These are phyloP conservation scores for Ganaspis brasiliensis DNA, from an alignment of 2,888 invertebrate genomes.

Conservation along the genomic window DNA sequence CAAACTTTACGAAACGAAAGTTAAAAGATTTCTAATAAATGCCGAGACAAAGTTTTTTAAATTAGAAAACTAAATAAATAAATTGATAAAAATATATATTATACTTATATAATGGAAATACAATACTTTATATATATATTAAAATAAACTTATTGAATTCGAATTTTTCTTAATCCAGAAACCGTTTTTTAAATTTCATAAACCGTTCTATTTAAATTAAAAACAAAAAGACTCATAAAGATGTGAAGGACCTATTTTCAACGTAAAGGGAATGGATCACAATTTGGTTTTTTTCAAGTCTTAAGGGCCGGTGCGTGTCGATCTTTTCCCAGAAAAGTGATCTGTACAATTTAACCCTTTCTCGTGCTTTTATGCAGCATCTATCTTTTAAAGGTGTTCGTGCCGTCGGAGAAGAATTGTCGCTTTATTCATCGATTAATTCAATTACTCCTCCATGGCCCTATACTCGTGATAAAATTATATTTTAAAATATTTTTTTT, in stretches of 20 bases:
- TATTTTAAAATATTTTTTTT: constrained; percentile 27
- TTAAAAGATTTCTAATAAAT: no score
- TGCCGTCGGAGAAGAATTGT: constrained; percentile 26
- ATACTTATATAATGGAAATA: no score
- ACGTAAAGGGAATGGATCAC: not conserved
- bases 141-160: no score
- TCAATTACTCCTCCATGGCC: constrained; percentile 51
- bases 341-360: constrained; percentile 26
- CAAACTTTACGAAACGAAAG: no score
- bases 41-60: no score
- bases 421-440: constrained; percentile 55
- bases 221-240: not conserved
- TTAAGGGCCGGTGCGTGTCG: constrained; percentile 21
- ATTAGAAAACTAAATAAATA: no score
- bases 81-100: no score
- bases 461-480: no score
- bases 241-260: not conserved
- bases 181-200: no score
- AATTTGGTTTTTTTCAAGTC: not conserved
- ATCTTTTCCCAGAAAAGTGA: constrained; percentile 38
- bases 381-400: constrained; percentile 4
- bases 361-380: constrained; percentile 13
- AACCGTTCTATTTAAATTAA: no score
- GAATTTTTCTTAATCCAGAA: no score
- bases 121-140: no score